Conservation (phyloP, 1,140 invertebrate species). For the Cydia fagiglandana region DNA sequence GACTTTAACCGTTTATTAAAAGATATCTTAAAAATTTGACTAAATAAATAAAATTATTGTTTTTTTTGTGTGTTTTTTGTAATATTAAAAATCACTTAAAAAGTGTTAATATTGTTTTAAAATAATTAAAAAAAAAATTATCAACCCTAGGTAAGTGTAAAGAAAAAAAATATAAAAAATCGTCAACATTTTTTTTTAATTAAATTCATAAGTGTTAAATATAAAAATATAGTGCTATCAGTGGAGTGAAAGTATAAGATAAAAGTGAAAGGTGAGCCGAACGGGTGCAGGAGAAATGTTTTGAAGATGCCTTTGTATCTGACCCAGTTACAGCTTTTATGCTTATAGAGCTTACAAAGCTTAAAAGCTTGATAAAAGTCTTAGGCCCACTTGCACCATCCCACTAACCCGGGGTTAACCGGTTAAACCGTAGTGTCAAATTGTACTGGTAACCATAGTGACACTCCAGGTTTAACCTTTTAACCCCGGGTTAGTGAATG, state of each 20-base stretch:
- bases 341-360: neutral
- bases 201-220: neutral
- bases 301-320: slow-evolving; percentile 27
- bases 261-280: slow-evolving; percentile 28
- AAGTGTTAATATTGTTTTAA: neutral
- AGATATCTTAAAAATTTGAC: neutral
- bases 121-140: too few relatives aligned
- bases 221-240: neutral
- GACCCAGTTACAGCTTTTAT: neutral
- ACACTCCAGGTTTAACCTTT: too few relatives aligned
- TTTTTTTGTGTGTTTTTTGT: neutral
- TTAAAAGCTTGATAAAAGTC: neutral
- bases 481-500: too few relatives aligned
- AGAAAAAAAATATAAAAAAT: neutral
- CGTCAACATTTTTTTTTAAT: neutral
- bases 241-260: slow-evolving; percentile 14
- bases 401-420: too few relatives aligned
- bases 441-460: too few relatives aligned
- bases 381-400: too few relatives aligned
- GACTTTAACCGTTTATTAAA: neutral
- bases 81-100: neutral
- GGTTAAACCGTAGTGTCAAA: too few relatives aligned
- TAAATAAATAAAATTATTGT: too few relatives aligned
- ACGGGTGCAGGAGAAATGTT: slow-evolving; percentile 3
- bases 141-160: too few relatives aligned